Evolutionary conservation across 1,140 invertebrate species (phyloP), one percentile per base, ranked within the genome.

Genomic region (Manduca sexta): DNA sequence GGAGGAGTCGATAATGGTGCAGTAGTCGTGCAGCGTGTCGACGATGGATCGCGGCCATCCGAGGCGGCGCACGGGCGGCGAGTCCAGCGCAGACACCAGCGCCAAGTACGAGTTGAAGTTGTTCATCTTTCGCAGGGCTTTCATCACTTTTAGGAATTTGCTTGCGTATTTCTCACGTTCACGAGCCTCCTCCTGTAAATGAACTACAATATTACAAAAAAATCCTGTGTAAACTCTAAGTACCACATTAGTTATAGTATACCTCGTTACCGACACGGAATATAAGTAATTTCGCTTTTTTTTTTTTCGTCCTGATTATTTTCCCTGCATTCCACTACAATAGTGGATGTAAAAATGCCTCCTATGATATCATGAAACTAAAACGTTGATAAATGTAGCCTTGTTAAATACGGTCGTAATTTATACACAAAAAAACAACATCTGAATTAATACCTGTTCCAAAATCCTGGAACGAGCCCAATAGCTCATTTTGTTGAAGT

Each of bases 401-500:
- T n/a, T n/a, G n/a, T n/a, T n/a, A n/a, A n/a, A n/a, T n/a, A n/a
- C n/a, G n/a, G n/a, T n/a, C n/a, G n/a, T n/a, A n/a, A n/a, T 11
- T 35, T n/a, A 5, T n/a, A 4, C 11, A 35, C 5, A 12, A 26
- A 26, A 26, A 26, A 5, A 1, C 8, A 3, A 26, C n/a, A n/a
- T n/a, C n/a, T n/a, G n/a, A n/a, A n/a, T n/a, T n/a, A 46, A 26
- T 16, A 81, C 82, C 64, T 90, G 89, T 54, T 91, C 89, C 12
- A 91, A 61, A 68, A 90, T 90, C 42, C 89, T 68, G 0, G 83
- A 86, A 1, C 96, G 87, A 13, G 94, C 94, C 98, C 98, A 99
- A 68, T 97, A 99, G 16, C 97, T 99, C 94, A 99, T 98, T 86
- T 99, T 99, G 81, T 99, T 99, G 78, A 99, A 99, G 87, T 99